Base-by-base conservation (phyloP, 2,113 vertebrate species). In the Zosterops japonicus region DNA sequence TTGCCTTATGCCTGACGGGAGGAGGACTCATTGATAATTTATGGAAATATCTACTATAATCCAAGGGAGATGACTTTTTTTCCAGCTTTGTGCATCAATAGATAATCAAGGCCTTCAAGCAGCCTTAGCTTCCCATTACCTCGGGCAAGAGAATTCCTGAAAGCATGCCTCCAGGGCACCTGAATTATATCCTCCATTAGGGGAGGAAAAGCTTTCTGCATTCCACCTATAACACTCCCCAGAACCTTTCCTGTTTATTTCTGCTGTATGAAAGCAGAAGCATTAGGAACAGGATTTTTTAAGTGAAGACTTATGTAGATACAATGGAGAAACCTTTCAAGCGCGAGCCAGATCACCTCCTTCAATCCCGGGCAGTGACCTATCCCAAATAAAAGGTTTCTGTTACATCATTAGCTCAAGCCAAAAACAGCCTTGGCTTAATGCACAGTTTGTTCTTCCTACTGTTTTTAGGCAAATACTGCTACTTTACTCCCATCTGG, bases 171-270 rank as follows among this genome's bases (percentile, higher is more conserved):
- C 98, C 97, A 98, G 99, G 99, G 99, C 99, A 99, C 98, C 99
- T 99, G 99, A 99, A 99, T 99, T 99, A 99, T 99, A 99, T 97
- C 99, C 99, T 98, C 99, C 99, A 99, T 99, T 99, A 99, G 99
- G 98, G 98, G 98, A 98, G 98, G 98, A 98, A 98, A 98, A 98
- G 97, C 98, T 98, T 98, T 98, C 98, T 98, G 97, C 98, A 98
- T 98, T 99, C 98, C 98, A 98, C 98, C 98, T 98, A 98, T 98
- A 99, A 99, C 98, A 98, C 98, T 98, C 97, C 96, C 97, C 98
- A 98, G 98, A 98, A 98, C 98, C 98, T 98, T 98, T 98, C 98
- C 98, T 98, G 98, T 98, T 98, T 98, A 95, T 98, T 98, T 98
- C 98, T 98, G 97, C 98, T 96, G 90, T 98, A 98, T 97, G 98